Evolutionary conservation across 1,140 invertebrate genomes (phyloP), one percentile per base, ranked within the genome.

Genomic region (Listronotus bonariensis): DNA sequence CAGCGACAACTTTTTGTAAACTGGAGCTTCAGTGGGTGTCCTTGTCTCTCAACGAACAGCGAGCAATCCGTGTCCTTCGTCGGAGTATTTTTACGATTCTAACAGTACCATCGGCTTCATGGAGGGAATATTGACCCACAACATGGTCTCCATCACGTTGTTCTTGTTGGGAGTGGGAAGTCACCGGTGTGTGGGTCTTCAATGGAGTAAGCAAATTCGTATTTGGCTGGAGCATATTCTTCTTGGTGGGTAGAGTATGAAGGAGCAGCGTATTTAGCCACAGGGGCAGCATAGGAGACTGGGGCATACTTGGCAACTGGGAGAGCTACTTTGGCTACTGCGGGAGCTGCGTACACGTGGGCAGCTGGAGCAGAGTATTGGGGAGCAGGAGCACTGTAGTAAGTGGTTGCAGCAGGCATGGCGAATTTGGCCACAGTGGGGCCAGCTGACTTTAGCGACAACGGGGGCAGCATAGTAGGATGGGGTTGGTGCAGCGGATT

Each of bases 401-500:
- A 26, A 34, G 61, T 15, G 66, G 68, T 40, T 15, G 63, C 38
- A 57, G 65, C 3, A 49, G 63, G 41, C 14, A 20, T 17, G 69
- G 68, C 36, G 1, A 26, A 26, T 26, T 26, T 26, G 5, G 20
- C 20, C 5, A 26, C 20, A 5, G 20, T 5, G 76, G 60, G 31
- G 8, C 46, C 40, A 7, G 65, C 60, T n/a, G 1, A 42, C 31
- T 41, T 31, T 26, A 48, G 57, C 40, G n/a, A 74, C 69, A 18
- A 68, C 68, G 10, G 76, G 71, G 20, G 20, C 20, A 26, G 20
- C 20, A 5, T 26, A 26, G 20, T 26, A 26, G 20, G 20, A 26
- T 26, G 20, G 2, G 5, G 20, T 5, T 26, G 20, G 20, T 32
- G 52, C 52, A 32, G 79, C 79, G 46, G 81, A 75, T 66, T 81